These are phyloP conservation scores for Alethe diademata DNA, from an alignment of 2,113 vertebrate genomes.

Conservation along the genomic window DNA sequence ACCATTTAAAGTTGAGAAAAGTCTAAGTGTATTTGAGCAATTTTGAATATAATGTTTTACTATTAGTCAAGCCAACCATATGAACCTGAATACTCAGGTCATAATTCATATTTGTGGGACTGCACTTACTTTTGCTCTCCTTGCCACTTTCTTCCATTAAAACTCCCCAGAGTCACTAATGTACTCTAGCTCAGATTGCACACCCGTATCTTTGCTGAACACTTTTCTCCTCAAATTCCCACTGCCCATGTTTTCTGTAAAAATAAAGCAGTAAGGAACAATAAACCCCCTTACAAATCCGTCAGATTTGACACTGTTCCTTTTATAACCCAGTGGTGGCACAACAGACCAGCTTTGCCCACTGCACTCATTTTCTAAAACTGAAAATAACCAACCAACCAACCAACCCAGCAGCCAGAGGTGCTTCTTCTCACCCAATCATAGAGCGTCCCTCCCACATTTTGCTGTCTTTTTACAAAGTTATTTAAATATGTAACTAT, in stretches of 20 bases:
- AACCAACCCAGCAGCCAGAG: background rate
- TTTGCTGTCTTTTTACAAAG: background rate
- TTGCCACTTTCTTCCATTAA: background rate
- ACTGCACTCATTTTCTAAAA: background rate
- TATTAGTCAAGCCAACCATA: background rate
- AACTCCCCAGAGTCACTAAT: background rate
- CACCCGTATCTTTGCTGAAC: background rate
- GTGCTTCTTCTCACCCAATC: background rate
- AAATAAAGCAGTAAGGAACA: constrained; percentile 20
- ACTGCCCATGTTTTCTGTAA: constrained; percentile 5
- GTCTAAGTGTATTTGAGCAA: background rate
- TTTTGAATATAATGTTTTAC: background rate
- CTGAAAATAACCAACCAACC: background rate
- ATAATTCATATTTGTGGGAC: background rate
- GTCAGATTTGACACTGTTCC: background rate
- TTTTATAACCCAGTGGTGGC: background rate
- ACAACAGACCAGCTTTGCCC: background rate
- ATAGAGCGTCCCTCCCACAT: background rate
- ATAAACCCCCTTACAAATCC: background rate
- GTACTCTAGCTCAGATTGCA: background rate
- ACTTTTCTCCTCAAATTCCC: background rate
- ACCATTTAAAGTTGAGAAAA: background rate
- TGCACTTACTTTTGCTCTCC: background rate
- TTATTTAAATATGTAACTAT: background rate
- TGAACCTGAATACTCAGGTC: background rate